Conservation (phyloP, 2,113 vertebrate genomes). For the Amazona guildingii region DNA sequence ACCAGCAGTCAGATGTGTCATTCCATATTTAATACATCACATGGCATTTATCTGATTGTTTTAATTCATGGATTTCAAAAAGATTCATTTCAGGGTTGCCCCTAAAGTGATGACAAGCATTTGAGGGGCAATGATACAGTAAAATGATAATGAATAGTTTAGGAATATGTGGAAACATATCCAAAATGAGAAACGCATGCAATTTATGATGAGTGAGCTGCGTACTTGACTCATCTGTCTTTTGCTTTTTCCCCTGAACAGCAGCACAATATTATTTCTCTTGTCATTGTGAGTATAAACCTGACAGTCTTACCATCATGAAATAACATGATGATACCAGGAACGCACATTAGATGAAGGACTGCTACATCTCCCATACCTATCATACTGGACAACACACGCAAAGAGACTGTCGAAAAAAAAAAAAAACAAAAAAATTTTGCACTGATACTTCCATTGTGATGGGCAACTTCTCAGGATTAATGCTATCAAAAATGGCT, state of each 20-base stretch:
- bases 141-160: not conserved
- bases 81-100: not conserved
- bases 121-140: not conserved
- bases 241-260: not conserved
- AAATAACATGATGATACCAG: not conserved
- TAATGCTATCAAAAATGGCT: not conserved
- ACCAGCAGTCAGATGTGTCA: not conserved
- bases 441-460: not conserved
- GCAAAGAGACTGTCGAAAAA: not conserved
- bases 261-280: not conserved
- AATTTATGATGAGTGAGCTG: not conserved
- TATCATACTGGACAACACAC: not conserved
- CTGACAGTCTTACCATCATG: not conserved
- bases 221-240: not conserved
- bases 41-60: constrained; percentile 11
- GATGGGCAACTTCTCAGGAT: not conserved
- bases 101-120: not conserved
- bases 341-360: not conserved
- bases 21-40: not conserved
- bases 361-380: not conserved
- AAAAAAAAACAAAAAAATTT: not conserved
- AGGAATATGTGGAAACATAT: constrained; percentile 1
- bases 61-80: constrained; percentile 4
- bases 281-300: not conserved
- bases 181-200: not conserved